phyloP scores from a whole-genome alignment of 2,113 vertebrate genomes.

The Piliocolobus tephrosceles region DNA sequence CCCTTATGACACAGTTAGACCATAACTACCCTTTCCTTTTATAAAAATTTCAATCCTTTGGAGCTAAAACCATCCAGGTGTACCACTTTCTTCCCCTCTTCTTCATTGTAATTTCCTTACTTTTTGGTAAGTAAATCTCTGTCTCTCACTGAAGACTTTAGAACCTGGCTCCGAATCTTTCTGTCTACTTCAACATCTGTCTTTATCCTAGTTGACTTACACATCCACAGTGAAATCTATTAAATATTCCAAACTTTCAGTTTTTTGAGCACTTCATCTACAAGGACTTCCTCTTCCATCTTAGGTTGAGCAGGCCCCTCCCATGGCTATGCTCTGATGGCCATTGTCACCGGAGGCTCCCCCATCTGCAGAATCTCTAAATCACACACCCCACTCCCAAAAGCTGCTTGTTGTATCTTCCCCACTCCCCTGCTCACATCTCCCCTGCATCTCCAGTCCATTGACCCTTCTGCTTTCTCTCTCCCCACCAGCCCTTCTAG shows the following conservation, averaged over 20 bases:
- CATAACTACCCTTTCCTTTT: neutral
- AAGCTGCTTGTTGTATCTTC: neutral
- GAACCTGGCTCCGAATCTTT: neutral
- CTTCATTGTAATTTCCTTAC: neutral
- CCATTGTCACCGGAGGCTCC: neutral
- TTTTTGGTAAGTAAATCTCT: neutral
- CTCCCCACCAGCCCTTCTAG: neutral
- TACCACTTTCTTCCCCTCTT: neutral
- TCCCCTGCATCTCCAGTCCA: neutral
- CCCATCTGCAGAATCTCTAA: neutral
- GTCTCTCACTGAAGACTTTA: neutral
- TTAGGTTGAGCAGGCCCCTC: neutral
- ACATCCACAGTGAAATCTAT: neutral
- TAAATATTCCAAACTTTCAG: neutral
- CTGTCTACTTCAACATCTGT: neutral
- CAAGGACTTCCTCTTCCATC: neutral
- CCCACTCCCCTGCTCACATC: neutral
- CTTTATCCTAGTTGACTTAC: neutral
- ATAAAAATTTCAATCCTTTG: neutral
- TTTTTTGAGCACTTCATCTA: neutral
- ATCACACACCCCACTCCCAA: neutral
- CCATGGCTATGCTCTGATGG: neutral
- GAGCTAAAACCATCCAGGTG: neutral
- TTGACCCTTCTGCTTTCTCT: neutral
- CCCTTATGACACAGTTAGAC: neutral